These are phyloP conservation scores for Drosophila meridionalis DNA, from an alignment of 2,888 invertebrate species.

Conservation along the genomic window DNA sequence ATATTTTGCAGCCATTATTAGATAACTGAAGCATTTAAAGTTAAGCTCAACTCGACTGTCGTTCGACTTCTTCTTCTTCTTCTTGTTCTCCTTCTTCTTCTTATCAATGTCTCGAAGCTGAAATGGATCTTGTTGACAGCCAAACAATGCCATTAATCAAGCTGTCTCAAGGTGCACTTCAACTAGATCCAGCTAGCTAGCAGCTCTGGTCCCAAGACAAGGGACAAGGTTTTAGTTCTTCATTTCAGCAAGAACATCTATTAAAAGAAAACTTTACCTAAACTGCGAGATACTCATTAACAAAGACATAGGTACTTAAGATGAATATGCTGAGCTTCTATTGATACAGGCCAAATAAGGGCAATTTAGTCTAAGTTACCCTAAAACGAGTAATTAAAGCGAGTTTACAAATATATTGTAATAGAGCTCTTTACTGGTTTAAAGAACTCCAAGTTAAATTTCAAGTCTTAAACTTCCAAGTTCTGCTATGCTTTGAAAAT, in stretches of 20 bases:
- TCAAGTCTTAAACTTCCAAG: not conserved
- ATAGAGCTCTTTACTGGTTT: not conserved
- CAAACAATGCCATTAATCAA: slow-evolving; percentile 75
- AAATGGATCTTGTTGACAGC: slow-evolving; percentile 72
- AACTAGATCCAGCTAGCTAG: not conserved
- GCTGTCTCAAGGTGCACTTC: slow-evolving; percentile 68
- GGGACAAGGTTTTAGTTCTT: slow-evolving; percentile 13
- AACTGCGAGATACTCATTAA: slow-evolving; percentile 18
- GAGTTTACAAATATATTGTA: no score
- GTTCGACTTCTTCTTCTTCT: not conserved
- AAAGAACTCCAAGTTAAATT: not conserved
- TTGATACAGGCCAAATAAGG: not conserved
- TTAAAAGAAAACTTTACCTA: not conserved
- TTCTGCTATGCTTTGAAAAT: no score
- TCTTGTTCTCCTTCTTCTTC: slow-evolving; percentile 31
- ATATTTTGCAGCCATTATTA: slow-evolving; percentile 41
- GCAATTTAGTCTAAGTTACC: not conserved
- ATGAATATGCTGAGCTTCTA: not conserved
- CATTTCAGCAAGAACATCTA: slow-evolving; percentile 9
- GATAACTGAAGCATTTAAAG: slow-evolving; percentile 27
- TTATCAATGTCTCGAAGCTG: slow-evolving; percentile 69
- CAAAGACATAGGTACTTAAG: not conserved
- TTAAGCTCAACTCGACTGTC: not conserved
- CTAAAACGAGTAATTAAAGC: no score
- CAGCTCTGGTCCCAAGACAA: slow-evolving; percentile 29